phyloP scores from a whole-genome alignment of 2,113 vertebrate genomes.

The Nannospalax galili region DNA sequence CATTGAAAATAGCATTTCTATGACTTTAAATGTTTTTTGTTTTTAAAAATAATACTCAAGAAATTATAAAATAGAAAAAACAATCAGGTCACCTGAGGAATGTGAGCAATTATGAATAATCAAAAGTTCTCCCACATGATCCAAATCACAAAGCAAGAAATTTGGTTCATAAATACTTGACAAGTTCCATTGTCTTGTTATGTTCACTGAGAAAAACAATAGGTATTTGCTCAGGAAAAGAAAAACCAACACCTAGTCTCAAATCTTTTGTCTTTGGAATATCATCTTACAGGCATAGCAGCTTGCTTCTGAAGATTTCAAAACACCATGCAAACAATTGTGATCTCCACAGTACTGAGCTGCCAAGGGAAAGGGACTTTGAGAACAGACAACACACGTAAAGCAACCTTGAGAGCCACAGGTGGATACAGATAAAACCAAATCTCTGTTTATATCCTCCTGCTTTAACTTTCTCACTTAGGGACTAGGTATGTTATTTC shows the following conservation, averaged over 20 bases:
- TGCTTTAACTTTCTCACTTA: slow-evolving; percentile 12
- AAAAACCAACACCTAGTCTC: slow-evolving; percentile 35
- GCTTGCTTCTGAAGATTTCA: slow-evolving; percentile 54
- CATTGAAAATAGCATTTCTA: neutral
- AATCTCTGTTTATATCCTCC: neutral
- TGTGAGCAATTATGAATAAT: slow-evolving; percentile 53
- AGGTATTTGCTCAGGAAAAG: slow-evolving; percentile 1
- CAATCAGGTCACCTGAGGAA: neutral
- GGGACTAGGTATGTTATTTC: neutral
- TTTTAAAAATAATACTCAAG: slow-evolving; percentile 21
- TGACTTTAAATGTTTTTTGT: neutral
- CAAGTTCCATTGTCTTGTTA: slow-evolving; percentile 5
- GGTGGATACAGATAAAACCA: neutral
- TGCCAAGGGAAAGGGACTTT: neutral
- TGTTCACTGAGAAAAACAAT: slow-evolving; percentile 38
- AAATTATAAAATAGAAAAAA: slow-evolving; percentile 53
- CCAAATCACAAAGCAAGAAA: slow-evolving; percentile 50
- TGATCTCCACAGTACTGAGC: neutral
- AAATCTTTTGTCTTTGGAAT: slow-evolving; percentile 53
- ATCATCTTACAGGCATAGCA: neutral
- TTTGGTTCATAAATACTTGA: slow-evolving; percentile 57
- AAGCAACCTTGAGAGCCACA: neutral
- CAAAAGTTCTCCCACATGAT: slow-evolving; percentile 27
- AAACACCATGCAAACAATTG: slow-evolving; percentile 14
- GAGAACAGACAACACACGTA: neutral